Evolutionary conservation across 2,113 vertebrate species (phyloP), one percentile per base, ranked within the genome.

Genomic region (Aspidoscelis tigris): DNA sequence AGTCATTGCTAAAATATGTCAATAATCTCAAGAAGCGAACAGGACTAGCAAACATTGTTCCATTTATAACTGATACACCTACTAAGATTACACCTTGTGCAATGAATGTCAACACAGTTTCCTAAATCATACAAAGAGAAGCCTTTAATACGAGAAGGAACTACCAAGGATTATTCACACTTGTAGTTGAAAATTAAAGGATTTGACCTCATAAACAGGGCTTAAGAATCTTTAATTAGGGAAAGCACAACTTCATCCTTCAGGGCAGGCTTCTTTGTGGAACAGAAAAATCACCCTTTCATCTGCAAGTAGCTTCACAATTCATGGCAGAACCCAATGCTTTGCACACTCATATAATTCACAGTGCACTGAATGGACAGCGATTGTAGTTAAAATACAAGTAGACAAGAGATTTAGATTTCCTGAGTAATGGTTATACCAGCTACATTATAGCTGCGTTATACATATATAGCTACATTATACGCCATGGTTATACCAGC

Each of bases 11-110:
- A 58, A 2, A 87, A 84, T 26, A 83, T 2, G 0, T 26, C 24
- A 88, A 86, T 70, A 22, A 61, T 7, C 24, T 64, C 14, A 73
- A 74, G 58, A 73, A 82, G 80, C 16, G 64, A 16, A 8, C 26
- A 80, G 21, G 66, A 18, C 24, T 24, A 20, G 61, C 22, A 79
- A 50, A 21, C 26, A 26, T 47, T 80, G 64, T n/a, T 44, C 12
- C 43, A 68, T 68, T 47, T n/a, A 79, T 43, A 73, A 55, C 18
- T 68, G 74, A 76, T 68, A 68, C 10, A 0, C 68, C 68, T 71
- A 81, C 80, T 24, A 81, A 72, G 53, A 18, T 68, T 26, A 24
- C 16, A 18, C 53, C n/a, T 39, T 53, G 33, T n/a, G 12, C 41
- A 14, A 79, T 79, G 44, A 66, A 79, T 26, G 39, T 47, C n/a